Base-by-base conservation (phyloP, 2,888 invertebrate species). In the Ypsolopha sequella region DNA sequence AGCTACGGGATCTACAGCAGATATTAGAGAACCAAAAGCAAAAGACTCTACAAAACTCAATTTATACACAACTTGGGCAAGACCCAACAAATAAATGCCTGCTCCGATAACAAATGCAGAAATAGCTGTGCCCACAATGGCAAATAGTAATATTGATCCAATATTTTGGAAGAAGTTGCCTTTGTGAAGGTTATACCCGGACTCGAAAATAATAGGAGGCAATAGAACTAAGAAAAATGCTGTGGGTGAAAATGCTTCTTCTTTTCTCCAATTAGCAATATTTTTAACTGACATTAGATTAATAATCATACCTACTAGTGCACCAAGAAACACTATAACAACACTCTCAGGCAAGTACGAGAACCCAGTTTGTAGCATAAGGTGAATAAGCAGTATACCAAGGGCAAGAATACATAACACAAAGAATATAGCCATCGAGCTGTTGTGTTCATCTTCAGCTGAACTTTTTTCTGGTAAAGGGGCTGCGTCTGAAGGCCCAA, bases 121-220 rank as follows among this genome's bases (percentile, higher is more conserved):
- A 66, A 99, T 97, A 4, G 95, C 93, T 13, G 99, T 99, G 0
- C 99, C 99, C 62, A 98, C 90, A 62, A 99, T 97, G 1, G 99
- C 99, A 90, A 99, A 99, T 0, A 98, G 92, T 67, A 99, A 82
- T 64, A 99, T 99, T 4, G 98, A 98, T n/a, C 98, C 98, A 70
- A 99, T 98, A 71, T 99, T 99, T 81, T 99, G 97, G 67, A 95
- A 95, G 67, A 95, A 95, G 67, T 95, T 95, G 58, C 98, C 98
- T 81, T 99, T 99, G 68, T 99, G 99, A 54, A 99, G 89, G 88
- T 99, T 99, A 73, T 99, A 99, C 3, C 99, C 99, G 3, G 98
- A 98, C 80, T 99, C 99, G 87, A 99, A 99, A 63, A 99, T 99
- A 52, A 99, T 99, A 0, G 99, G 99, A 8, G 99, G 99, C 51